These are phyloP conservation scores for Trachelus troglodyta DNA, from an alignment of 2,888 invertebrate genomes.

Conservation along the genomic window DNA sequence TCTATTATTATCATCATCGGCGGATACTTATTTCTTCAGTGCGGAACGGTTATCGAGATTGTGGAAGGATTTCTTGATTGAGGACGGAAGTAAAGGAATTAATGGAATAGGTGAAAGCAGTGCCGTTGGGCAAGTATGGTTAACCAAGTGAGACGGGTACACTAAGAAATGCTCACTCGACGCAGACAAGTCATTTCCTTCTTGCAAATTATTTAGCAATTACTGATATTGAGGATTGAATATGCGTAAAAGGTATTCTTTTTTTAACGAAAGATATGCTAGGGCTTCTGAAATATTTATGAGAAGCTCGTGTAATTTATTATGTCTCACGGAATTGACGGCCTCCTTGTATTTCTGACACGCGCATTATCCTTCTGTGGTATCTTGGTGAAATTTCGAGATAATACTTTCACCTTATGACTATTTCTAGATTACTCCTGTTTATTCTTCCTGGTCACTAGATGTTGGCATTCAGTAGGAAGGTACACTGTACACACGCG, in stretches of 20 bases:
- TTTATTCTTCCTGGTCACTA: not conserved
- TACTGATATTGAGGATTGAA: not conserved
- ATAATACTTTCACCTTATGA: not conserved
- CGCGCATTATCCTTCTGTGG: not conserved
- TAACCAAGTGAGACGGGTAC: conserved; percentile 1
- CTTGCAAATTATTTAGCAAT: not conserved
- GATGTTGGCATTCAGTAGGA: not conserved
- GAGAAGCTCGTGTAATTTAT: not conserved
- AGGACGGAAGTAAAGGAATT: not conserved
- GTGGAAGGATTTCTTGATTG: not conserved
- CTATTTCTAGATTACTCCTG: not conserved
- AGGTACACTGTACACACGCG: not conserved
- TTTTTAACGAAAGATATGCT: not conserved
- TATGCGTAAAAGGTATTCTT: not conserved
- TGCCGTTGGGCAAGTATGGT: conserved; percentile 1
- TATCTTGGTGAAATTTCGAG: not conserved
- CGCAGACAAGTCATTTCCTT: not conserved
- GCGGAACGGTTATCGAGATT: not conserved
- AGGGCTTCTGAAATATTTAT: not conserved
- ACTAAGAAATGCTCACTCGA: not conserved
- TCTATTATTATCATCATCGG: not conserved
- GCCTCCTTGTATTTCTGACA: not conserved
- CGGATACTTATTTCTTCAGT: not conserved
- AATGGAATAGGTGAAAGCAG: conserved; percentile 14
- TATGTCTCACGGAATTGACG: not conserved